A percentile compares a stretch with the other conserved stretches of the same genome.
phyloP scores from a whole-genome alignment of 2,113 vertebrate genomes.

The Dipodomys merriami region DNA sequence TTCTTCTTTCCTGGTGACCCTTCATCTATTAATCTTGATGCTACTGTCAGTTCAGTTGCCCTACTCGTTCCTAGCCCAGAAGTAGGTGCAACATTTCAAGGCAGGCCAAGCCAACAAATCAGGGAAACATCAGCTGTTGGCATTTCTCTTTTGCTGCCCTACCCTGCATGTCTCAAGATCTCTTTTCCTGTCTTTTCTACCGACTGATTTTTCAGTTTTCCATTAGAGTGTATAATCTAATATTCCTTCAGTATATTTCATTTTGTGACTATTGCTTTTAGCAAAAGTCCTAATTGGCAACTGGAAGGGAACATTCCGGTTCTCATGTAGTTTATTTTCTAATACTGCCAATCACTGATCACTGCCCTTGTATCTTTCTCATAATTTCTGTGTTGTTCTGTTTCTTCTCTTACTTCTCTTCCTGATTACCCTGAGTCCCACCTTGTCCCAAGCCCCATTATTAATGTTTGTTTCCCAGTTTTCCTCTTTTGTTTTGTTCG shows the following conservation, averaged over 20 bases:
- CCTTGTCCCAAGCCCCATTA: not conserved
- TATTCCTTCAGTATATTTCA: not conserved
- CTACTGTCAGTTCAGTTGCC: not conserved
- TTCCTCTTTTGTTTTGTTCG: not conserved
- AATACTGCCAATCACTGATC: not conserved
- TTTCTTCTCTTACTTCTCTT: not conserved
- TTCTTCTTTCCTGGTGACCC: not conserved
- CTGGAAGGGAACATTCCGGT: not conserved
- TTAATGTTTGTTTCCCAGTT: not conserved
- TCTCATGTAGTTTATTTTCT: not conserved
- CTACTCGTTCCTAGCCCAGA: not conserved
- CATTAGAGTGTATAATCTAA: not conserved
- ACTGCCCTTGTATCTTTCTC: not conserved
- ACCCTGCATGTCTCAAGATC: too few species aligned
- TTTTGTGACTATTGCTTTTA: constrained; percentile 23
- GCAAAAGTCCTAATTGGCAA: not conserved
- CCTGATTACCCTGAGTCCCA: not conserved
- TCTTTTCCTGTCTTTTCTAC: not conserved
- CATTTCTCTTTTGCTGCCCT: not conserved
- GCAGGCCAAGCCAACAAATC: not conserved
- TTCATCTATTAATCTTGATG: not conserved
- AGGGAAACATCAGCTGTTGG: not conserved
- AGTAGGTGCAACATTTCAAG: not conserved
- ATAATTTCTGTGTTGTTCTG: not conserved
- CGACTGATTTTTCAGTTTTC: not conserved